Base-by-base conservation (phyloP, 1,140 invertebrate genomes). In the Periplaneta americana region DNA sequence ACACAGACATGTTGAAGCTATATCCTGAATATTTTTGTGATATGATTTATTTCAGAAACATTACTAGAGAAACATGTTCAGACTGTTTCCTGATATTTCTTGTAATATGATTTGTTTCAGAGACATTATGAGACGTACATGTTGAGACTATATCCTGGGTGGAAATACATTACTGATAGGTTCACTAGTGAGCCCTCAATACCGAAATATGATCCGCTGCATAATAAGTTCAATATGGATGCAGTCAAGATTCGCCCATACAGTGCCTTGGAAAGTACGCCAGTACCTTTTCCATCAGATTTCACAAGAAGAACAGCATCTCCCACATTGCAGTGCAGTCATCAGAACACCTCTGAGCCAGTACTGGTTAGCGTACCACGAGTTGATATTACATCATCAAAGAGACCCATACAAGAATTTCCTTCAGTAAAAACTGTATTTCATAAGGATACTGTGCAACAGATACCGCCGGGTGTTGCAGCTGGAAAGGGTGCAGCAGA, bases 91-190 rank as follows among this genome's bases (percentile, higher is more conserved):
- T n/a, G n/a, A n/a, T n/a, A n/a, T n/a, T n/a, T n/a, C n/a, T n/a
- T n/a, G n/a, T n/a, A n/a, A n/a, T n/a, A n/a, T 17, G 22, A 28
- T 66, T 28, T 28, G 4, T 86, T 87, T 34, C 84, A 89, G 88
- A 88, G 87, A 83, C 86, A 88, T 36, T 88, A 88, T 35, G 88
- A 89, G 77, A 79, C 85, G n/a, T 85, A 87, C 79, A 74, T 88
- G 37, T 81, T 85, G n/a, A 83, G 82, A 31, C 76, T 83, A 0
- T 83, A 86, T 82, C 77, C 77, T 22, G 36, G 28, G 33, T 57
- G 39, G 81, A 82, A 66, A 36, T 74, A 37, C 31, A 15, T 35
- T 22, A 31, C 28, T 34, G n/a, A 34, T 39, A 80, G 32, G 8
- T 32, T 48, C 32, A 80, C 35, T 31, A 18, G 1, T 22, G 48